These are phyloP conservation scores for Lepas anatifera DNA, from an alignment of 2,888 invertebrate species.

Conservation along the genomic window DNA sequence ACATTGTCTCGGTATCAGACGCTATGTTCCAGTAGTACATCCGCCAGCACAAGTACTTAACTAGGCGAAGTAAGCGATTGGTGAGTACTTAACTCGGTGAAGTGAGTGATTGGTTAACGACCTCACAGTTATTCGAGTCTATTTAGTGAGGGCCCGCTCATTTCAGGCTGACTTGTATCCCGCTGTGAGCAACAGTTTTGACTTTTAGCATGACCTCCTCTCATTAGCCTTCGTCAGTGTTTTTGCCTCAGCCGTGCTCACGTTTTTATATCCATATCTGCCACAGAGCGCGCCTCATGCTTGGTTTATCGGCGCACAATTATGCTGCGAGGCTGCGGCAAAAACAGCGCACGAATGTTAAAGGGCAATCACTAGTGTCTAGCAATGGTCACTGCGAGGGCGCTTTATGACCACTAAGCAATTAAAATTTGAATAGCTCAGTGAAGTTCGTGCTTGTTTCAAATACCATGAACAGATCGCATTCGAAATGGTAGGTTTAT, in stretches of 20 bases:
- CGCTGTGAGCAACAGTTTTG: background rate
- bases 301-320: slow-evolving; percentile 5
- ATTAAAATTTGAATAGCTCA: slow-evolving; percentile 1
- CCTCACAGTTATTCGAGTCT: too few relatives aligned
- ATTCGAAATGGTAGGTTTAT: too few relatives aligned
- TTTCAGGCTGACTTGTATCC: too few relatives aligned
- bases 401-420: background rate
- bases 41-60: too few relatives aligned
- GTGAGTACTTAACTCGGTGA: too few relatives aligned
- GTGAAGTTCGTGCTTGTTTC: too few relatives aligned
- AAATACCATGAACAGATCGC: too few relatives aligned
- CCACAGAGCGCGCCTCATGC: background rate
- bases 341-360: background rate
- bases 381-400: background rate
- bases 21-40: too few relatives aligned
- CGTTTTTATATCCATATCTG: background rate
- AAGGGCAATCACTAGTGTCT: background rate
- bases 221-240: background rate
- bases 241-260: background rate
- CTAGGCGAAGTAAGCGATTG: too few relatives aligned
- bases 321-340: background rate
- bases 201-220: background rate
- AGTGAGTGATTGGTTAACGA: too few relatives aligned
- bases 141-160: too few relatives aligned
- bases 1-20: too few relatives aligned